Percentiles rank a stretch among this genome's conserved stretches.
phyloP scores from a whole-genome alignment of 2,113 vertebrate genomes.

The Clarias magur region DNA sequence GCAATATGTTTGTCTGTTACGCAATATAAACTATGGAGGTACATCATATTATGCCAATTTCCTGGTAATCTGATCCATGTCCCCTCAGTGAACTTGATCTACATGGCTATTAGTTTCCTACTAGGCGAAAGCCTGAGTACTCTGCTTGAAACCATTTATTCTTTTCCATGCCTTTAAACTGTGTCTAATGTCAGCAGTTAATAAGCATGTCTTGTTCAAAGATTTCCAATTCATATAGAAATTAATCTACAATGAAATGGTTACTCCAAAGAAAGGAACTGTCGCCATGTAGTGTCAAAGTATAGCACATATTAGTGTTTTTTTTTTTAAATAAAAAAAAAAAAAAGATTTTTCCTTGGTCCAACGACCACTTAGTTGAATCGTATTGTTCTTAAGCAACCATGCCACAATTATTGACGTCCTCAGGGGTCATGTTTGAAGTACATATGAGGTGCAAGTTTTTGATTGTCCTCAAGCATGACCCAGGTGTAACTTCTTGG shows the following conservation, averaged over 20 bases:
- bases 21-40: constrained; percentile 11
- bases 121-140: constrained; percentile 1
- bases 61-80: background rate
- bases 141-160: constrained; percentile 22
- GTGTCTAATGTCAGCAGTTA: constrained; percentile 22
- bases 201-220: constrained; percentile 11
- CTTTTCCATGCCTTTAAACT: constrained; percentile 28
- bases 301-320: background rate
- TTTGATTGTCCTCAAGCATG: too few species aligned
- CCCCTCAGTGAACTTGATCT: constrained; percentile 10
- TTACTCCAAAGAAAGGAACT: constrained; percentile 19
- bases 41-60: constrained; percentile 13
- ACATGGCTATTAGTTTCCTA: constrained; percentile 25
- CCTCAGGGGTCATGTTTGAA: too few species aligned
- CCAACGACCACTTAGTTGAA: background rate
- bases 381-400: background rate
- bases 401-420: background rate
- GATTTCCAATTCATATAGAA: constrained; percentile 6
- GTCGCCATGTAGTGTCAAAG: background rate
- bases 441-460: too few species aligned
- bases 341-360: too few species aligned
- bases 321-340: background rate
- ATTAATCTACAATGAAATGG: constrained; percentile 9
- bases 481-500: too few species aligned
- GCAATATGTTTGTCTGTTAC: background rate